Percentiles rank a stretch among this genome's conserved stretches.
These are phyloP conservation scores for Phaethornis superciliosus DNA, from an alignment of 2,113 vertebrate genomes.

Conservation along the genomic window DNA sequence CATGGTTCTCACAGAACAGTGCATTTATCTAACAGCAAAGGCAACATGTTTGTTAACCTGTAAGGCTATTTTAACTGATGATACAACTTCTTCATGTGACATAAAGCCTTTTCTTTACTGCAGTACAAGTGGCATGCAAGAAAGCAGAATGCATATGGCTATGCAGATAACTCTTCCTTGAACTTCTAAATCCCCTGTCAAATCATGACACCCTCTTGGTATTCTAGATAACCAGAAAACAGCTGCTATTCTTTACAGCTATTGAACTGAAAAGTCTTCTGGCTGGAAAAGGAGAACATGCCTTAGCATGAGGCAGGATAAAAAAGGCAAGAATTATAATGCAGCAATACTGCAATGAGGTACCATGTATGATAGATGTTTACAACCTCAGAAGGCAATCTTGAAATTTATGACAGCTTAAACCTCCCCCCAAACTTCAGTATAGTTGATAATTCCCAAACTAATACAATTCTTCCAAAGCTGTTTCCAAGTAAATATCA, in stretches of 20 bases:
- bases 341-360: background rate
- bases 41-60: background rate
- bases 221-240: background rate
- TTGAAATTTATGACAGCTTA: background rate
- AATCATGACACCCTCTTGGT: background rate
- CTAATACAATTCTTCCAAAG: background rate
- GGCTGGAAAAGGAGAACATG: background rate
- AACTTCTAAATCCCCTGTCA: background rate
- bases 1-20: background rate
- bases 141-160: background rate
- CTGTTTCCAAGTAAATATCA: background rate
- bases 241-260: background rate
- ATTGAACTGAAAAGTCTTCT: background rate
- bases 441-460: background rate
- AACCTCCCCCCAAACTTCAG: background rate
- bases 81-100: background rate
- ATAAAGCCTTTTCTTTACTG: background rate
- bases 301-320: background rate
- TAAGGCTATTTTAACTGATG: background rate
- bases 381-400: background rate
- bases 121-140: background rate
- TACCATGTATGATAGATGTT: background rate
- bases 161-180: background rate
- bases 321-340: background rate
- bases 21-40: background rate